A percentile compares a stretch with the other conserved stretches of the same genome.
Conservation (phyloP, 2,113 vertebrate genomes). For the Prietella phreatophila region DNA sequence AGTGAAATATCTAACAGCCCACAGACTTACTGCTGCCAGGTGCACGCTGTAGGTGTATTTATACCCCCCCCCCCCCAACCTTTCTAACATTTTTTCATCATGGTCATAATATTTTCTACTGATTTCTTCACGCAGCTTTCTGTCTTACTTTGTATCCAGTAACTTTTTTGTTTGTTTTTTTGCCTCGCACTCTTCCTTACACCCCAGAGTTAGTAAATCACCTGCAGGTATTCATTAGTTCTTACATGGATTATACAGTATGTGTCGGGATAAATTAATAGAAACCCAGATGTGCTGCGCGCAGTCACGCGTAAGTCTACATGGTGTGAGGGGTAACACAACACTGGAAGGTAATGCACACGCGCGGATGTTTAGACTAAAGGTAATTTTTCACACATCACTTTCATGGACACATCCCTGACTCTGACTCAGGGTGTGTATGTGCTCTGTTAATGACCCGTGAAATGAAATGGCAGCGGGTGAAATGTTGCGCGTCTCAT, state of each 20-base stretch:
- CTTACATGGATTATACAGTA: neutral
- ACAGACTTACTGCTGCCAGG: neutral
- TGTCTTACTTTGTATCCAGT: neutral
- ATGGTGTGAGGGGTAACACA: neutral
- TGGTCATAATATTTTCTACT: neutral
- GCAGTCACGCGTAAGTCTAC: too few species aligned
- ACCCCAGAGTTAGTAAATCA: neutral
- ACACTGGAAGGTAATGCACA: neutral
- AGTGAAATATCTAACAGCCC: neutral
- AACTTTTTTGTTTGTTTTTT: neutral
- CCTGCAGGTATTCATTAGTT: neutral
- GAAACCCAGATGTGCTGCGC: neutral
- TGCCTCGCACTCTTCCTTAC: too few species aligned
- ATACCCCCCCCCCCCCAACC: neutral
- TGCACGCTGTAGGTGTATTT: neutral
- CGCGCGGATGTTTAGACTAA: neutral
- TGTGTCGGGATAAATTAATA: neutral
- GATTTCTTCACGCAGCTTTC: neutral
- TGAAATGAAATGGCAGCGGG: neutral
- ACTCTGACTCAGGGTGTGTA: neutral
- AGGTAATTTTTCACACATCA: neutral
- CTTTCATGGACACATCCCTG: neutral
- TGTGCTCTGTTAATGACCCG: constrained; percentile 3
- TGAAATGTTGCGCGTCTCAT: constrained; percentile 9
- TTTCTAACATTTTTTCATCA: neutral